Evolutionary conservation across 1,140 invertebrate genomes (phyloP), one percentile per base, ranked within the genome.

Genomic region (Papilio polyxenes): DNA sequence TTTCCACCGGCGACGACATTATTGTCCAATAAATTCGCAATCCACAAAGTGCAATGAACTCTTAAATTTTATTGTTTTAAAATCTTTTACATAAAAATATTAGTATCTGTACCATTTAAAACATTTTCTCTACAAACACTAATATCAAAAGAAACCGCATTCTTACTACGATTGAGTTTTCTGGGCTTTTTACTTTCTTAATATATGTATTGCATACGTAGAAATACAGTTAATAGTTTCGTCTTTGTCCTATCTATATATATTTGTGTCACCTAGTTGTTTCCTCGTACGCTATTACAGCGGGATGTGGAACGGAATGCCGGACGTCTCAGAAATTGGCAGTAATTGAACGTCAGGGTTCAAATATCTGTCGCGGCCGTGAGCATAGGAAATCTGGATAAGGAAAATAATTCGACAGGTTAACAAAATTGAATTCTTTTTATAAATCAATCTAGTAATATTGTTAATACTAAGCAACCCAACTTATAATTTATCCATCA

Each of bases 331-430:
- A 72, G 65, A 72, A 72, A 72, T 72, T 72, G 65, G 15, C 65
- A 23, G 65, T 72, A 72, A 72, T 72, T 72, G 65, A 72, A 72
- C 65, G 65, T 72, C 65, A 72, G 65, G 65, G 65, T 72, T 72
- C 65, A 72, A 72, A 72, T 72, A 72, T 72, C 65, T 72, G 65
- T 72, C 65, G 31, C 31, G 31, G 2, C 31, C 31, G 59, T 65
- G 62, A 65, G 11, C 62, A 31, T 31, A 31, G 23, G 10, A 20
- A 65, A 37, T 37, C 23, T 37, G 65, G 23, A 31, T 37, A 69
- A 72, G 65, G 31, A 72, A 2, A 37, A 72, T 11, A 2, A 15
- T 15, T 6, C 1, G 13, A 11, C 31, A 65, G 2, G 31, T 65
- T 65, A 10, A 65, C 20, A 13, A 13, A 65, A 7, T 65, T 11